Percentiles rank a stretch among this genome's conserved stretches.
Conservation (phyloP, 2,888 invertebrate genomes). For the Amiota communis region DNA sequence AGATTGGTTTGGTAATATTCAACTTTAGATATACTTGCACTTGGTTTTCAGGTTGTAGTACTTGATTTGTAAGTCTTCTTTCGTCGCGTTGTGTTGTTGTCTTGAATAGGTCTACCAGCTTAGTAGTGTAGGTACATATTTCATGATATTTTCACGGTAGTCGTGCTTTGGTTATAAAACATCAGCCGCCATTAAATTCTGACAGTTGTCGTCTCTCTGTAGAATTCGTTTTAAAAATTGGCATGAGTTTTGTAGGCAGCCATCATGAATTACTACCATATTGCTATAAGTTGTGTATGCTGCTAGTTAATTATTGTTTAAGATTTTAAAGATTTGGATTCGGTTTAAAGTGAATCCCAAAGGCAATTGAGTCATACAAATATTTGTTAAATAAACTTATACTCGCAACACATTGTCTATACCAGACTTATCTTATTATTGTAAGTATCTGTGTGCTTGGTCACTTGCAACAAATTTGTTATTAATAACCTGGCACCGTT, state of each 20-base stretch:
- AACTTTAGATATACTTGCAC: conserved; percentile 29
- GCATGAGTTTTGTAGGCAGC: conserved; percentile 31
- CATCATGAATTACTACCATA: not conserved
- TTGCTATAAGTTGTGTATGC: too few relatives aligned
- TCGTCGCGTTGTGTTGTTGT: conserved; percentile 46
- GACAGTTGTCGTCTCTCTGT: conserved; percentile 55
- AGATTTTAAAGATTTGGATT: too few relatives aligned
- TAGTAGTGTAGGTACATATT: conserved; percentile 8
- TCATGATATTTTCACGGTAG: conserved; percentile 53
- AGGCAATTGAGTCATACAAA: too few relatives aligned
- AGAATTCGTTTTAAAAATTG: too few relatives aligned
- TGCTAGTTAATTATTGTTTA: too few relatives aligned
- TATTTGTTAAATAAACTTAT: too few relatives aligned
- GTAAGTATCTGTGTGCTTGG: not conserved
- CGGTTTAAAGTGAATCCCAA: too few relatives aligned
- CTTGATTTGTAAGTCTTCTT: conserved; percentile 10
- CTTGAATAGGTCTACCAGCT: conserved; percentile 25
- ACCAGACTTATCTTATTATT: too few relatives aligned
- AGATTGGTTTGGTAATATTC: conserved; percentile 21
- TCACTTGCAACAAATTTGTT: conserved; percentile 7
- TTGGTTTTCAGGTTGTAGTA: not conserved
- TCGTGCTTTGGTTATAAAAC: conserved; percentile 67
- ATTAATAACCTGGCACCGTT: conserved; percentile 46
- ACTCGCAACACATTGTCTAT: too few relatives aligned
- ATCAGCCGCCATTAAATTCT: conserved; percentile 67